Percentiles rank a stretch among this genome's conserved stretches.
Conservation (phyloP, 2,888 invertebrate species). For the Heteropelma amictum region DNA sequence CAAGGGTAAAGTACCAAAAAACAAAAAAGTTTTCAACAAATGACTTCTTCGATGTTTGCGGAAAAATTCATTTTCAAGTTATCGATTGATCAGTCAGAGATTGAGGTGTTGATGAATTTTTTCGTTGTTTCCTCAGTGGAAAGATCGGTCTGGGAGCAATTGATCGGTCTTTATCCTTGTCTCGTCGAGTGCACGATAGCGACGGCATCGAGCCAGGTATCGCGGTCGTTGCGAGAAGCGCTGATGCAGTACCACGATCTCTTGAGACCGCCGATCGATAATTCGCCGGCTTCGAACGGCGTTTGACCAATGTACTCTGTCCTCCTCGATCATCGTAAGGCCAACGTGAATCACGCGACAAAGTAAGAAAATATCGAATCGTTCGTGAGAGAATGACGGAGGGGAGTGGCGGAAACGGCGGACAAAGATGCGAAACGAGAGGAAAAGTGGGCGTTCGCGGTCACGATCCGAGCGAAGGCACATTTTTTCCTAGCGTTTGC, state of each 20-base stretch:
- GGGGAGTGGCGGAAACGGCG: not conserved
- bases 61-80: no score
- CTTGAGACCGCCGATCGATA: slow-evolving; percentile 82
- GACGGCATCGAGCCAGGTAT: slow-evolving; percentile 88
- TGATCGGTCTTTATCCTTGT: slow-evolving; percentile 94
- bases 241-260: slow-evolving; percentile 92
- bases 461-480: slow-evolving; percentile 28
- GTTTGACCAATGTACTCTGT: slow-evolving; percentile 69
- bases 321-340: slow-evolving; percentile 41
- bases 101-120: not conserved
- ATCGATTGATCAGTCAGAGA: no score
- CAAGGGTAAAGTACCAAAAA: slow-evolving; percentile 91
- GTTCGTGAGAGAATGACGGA: no score
- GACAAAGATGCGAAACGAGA: not conserved
- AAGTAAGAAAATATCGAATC: slow-evolving; percentile 39
- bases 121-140: slow-evolving; percentile 83
- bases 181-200: slow-evolving; percentile 90
- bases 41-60: no score
- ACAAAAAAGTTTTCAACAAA: slow-evolving; percentile 82
- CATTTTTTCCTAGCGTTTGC: not conserved
- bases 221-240: slow-evolving; percentile 89
- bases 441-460: not conserved
- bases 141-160: slow-evolving; percentile 93
- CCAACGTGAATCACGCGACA: slow-evolving; percentile 49
- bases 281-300: slow-evolving; percentile 70